Percentiles rank a stretch among this genome's conserved stretches.
Evolutionary conservation across 2,113 vertebrate species (phyloP).

Genomic region (Meriones unguiculatus): DNA sequence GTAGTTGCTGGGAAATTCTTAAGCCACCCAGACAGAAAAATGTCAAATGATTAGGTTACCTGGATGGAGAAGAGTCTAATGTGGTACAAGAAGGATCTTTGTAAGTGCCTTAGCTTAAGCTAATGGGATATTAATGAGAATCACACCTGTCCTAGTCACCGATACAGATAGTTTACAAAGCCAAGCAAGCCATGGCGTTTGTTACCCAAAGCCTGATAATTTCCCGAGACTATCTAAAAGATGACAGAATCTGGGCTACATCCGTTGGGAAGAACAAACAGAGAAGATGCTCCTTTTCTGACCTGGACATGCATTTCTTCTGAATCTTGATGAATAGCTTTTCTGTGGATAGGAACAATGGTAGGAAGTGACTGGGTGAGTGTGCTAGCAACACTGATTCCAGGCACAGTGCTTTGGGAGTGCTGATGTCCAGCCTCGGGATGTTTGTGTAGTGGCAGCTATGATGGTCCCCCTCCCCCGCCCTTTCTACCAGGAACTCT

Average conservation of each 20-base stretch:
- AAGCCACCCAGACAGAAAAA: background rate
- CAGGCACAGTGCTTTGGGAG: background rate
- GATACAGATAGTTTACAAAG: background rate
- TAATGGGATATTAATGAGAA: conserved; percentile 39
- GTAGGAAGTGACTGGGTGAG: background rate
- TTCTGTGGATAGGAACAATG: background rate
- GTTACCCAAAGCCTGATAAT: conserved; percentile 1
- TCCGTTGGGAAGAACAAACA: background rate
- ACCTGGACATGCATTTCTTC: conserved; percentile 8
- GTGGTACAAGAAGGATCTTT: background rate
- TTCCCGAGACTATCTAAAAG: conserved; percentile 37
- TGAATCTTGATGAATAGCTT: background rate
- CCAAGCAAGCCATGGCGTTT: background rate
- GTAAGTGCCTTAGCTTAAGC: conserved; percentile 16
- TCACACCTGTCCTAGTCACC: background rate
- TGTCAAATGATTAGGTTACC: background rate
- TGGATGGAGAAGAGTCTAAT: background rate
- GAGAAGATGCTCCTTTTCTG: conserved; percentile 8
- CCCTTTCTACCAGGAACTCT: background rate
- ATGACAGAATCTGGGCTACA: background rate
- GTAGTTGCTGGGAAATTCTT: background rate
- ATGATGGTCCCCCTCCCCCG: background rate
- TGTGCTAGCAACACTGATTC: background rate
- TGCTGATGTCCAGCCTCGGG: background rate
- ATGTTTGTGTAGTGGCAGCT: background rate